phyloP scores from a whole-genome alignment of 2,888 invertebrate genomes.

The Morpho helenor region DNA sequence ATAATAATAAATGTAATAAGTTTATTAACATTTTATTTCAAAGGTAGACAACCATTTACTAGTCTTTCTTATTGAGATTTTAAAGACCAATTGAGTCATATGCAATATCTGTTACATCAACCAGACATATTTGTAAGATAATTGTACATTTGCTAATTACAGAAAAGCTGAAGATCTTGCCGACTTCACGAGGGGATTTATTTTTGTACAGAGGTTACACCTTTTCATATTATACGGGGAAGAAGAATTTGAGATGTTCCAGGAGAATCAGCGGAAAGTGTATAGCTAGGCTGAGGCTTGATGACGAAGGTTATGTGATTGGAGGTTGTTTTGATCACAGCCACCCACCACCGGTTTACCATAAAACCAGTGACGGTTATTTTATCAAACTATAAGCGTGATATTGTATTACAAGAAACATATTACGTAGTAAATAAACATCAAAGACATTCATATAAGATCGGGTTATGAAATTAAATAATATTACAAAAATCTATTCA shows the following conservation, averaged over 20 bases:
- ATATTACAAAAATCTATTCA: too few relatives aligned
- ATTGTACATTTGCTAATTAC: not conserved
- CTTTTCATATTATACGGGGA: constrained; percentile 23
- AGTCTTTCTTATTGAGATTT: too few relatives aligned
- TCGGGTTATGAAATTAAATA: too few relatives aligned
- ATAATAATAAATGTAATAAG: too few relatives aligned
- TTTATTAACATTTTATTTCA: too few relatives aligned
- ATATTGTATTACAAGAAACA: not conserved
- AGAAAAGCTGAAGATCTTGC: constrained; percentile 2
- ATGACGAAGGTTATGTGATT: constrained; percentile 19
- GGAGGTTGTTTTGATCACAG: constrained; percentile 24
- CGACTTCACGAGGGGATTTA: not conserved
- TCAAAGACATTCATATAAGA: too few relatives aligned
- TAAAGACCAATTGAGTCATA: too few relatives aligned
- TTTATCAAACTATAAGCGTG: constrained; percentile 14
- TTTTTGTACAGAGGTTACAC: constrained; percentile 6
- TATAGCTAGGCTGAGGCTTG: constrained; percentile 29
- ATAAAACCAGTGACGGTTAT: constrained; percentile 16
- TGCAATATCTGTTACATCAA: too few relatives aligned
- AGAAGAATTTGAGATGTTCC: constrained; percentile 31
- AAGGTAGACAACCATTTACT: too few relatives aligned
- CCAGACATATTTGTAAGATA: too few relatives aligned
- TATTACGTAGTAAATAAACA: too few relatives aligned
- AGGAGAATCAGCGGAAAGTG: constrained; percentile 28
- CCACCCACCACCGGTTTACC: constrained; percentile 26